Evolutionary conservation across 2,888 invertebrate genomes (phyloP), one percentile per base, ranked within the genome.

Genomic region (Caenorhabditis uteleia): DNA sequence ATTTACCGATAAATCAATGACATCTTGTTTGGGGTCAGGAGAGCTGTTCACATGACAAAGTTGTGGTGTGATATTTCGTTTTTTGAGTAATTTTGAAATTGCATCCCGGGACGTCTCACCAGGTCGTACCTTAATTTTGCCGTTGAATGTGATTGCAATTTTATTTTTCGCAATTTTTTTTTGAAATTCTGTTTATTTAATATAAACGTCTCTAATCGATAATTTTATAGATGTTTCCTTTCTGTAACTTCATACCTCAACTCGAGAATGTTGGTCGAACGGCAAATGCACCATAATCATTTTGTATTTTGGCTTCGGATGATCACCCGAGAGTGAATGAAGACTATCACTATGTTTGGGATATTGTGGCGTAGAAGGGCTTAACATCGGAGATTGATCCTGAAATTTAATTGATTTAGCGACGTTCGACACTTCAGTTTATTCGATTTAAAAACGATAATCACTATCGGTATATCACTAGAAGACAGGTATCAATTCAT

Each of bases 211-310:
- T n/a, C n/a, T n/a, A n/a, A n/a, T n/a, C n/a, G n/a, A n/a, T n/a
- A n/a, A n/a, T n/a, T n/a, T n/a, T n/a, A n/a, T n/a, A n/a, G n/a
- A n/a, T n/a, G n/a, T n/a, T n/a, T n/a, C 16, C 29, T 44, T 45
- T 31, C 23, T n/a, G 8, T 7, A 34, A 33, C n/a, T n/a, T n/a
- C 53, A 38, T 6, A 79, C 78, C 61, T 77, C 75, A n/a, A 81
- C 62, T 42, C 70, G 75, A 10, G 79, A 80, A 50, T 82, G 82
- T 57, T 80, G 81, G 47, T 75, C 77, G 53, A 83, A 82, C 14
- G 82, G 82, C 40, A 82, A 68, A 69, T 83, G 80, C 7, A 82
- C 70, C 43, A 71, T 65, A 40, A 83, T 72, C 51, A 80, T 57
- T 43, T 70, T 66, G 54, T 58, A 55, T 16, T 56, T 68, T 39